phyloP scores from a whole-genome alignment of 2,888 invertebrate genomes.

The Acanthosepion pharaonis region DNA sequence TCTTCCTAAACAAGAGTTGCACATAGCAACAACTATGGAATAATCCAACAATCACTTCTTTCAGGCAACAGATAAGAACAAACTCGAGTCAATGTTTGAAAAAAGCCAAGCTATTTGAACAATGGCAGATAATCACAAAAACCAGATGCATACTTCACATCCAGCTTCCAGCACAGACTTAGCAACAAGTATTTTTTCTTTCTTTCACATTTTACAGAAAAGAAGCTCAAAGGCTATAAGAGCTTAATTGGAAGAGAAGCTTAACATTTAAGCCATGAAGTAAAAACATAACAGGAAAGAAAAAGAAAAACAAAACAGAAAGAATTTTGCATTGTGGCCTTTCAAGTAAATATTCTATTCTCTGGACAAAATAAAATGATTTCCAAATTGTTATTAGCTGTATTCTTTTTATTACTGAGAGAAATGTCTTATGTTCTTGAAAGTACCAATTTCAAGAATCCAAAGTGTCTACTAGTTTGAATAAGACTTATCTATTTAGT shows the following conservation, averaged over 20 bases:
- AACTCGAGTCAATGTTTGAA: neutral
- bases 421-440: too few relatives aligned
- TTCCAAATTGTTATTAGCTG: neutral
- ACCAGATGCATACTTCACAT: neutral
- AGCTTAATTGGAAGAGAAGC: neutral
- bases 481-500: neutral
- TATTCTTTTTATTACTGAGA: too few relatives aligned
- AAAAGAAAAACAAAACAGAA: too few relatives aligned
- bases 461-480: neutral
- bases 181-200: neutral
- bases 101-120: slow-evolving; percentile 20
- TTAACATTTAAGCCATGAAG: slow-evolving; percentile 11
- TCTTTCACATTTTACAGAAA: neutral
- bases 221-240: neutral
- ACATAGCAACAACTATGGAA: neutral
- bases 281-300: neutral
- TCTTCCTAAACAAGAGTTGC: neutral
- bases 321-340: neutral
- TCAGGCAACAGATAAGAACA: neutral
- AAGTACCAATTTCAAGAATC: neutral
- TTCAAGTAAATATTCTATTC: neutral
- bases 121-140: slow-evolving; percentile 33
- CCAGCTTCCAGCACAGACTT: neutral
- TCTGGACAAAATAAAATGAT: neutral
- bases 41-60: neutral